phyloP scores from a whole-genome alignment of 2,797 vertebrate species.

The Pitangus sulphuratus region DNA sequence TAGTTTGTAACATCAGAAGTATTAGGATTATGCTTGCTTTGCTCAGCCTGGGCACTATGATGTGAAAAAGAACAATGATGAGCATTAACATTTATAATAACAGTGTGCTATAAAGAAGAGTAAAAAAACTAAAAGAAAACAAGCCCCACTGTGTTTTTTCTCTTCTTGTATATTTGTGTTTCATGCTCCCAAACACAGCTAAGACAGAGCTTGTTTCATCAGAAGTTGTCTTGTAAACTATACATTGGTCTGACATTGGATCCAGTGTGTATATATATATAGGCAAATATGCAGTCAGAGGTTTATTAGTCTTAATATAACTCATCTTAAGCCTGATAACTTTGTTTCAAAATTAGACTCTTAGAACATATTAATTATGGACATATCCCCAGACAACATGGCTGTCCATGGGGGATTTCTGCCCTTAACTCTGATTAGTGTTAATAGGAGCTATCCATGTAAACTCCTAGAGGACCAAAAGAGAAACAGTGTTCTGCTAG shows the following conservation, averaged over 20 bases:
- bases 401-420: background rate
- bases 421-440: conserved; percentile 14
- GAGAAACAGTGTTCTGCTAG: background rate
- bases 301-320: conserved; percentile 46
- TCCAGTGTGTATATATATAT: background rate
- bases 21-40: background rate
- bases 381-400: background rate
- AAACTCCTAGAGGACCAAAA: conserved; percentile 8
- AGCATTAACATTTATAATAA: conserved; percentile 7
- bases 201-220: background rate
- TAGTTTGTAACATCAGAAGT: conserved; percentile 43
- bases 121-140: background rate
- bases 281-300: conserved; percentile 30
- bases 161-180: background rate
- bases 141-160: background rate
- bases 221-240: background rate
- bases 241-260: background rate
- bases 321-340: conserved; percentile 41
- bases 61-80: conserved; percentile 8
- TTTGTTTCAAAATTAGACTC: conserved; percentile 51
- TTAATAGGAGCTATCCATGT: background rate
- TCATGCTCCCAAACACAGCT: background rate
- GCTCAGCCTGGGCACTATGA: background rate
- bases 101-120: background rate
- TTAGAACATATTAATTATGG: conserved; percentile 47